A percentile compares a stretch with the other conserved stretches of the same genome.
These are phyloP conservation scores for Euglossa dilemma DNA, from an alignment of 1,140 invertebrate species.

Conservation along the genomic window DNA sequence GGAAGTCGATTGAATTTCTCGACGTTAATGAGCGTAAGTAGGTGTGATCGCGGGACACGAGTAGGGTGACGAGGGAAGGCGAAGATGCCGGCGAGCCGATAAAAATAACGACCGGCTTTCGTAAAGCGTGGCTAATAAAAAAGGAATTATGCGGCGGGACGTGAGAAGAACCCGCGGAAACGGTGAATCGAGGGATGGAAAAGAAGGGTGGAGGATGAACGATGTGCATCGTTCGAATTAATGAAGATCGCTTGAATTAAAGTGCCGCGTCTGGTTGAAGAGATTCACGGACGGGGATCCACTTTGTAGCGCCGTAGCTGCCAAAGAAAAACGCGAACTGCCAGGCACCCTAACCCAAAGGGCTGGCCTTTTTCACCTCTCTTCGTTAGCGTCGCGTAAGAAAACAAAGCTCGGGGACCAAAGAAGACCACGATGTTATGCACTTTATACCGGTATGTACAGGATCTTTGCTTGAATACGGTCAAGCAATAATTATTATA, in stretches of 20 bases:
- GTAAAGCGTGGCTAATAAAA: conserved; percentile 36
- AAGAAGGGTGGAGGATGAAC: neutral
- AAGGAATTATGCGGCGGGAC: conserved; percentile 26
- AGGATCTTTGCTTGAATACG: too few relatives aligned
- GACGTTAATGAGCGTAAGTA: conserved; percentile 38
- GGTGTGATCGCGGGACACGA: neutral
- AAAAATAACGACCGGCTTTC: conserved; percentile 41
- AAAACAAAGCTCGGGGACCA: conserved; percentile 3
- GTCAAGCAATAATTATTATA: too few relatives aligned
- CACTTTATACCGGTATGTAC: neutral
- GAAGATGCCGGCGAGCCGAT: conserved; percentile 13
- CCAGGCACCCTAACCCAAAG: neutral
- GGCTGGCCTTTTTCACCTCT: neutral
- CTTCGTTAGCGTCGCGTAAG: neutral
- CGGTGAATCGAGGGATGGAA: neutral
- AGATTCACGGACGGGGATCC: neutral
- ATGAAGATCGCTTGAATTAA: conserved; percentile 45
- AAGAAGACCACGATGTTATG: neutral
- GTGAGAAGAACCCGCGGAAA: neutral
- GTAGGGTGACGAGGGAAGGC: neutral
- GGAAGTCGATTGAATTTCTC: conserved; percentile 21
- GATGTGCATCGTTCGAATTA: conserved; percentile 42
- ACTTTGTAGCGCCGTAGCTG: neutral
- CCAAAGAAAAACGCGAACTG: neutral
- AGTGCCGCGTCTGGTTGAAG: neutral